These are phyloP conservation scores for Julus scandinavius DNA, from an alignment of 2,888 invertebrate genomes.

Conservation along the genomic window DNA sequence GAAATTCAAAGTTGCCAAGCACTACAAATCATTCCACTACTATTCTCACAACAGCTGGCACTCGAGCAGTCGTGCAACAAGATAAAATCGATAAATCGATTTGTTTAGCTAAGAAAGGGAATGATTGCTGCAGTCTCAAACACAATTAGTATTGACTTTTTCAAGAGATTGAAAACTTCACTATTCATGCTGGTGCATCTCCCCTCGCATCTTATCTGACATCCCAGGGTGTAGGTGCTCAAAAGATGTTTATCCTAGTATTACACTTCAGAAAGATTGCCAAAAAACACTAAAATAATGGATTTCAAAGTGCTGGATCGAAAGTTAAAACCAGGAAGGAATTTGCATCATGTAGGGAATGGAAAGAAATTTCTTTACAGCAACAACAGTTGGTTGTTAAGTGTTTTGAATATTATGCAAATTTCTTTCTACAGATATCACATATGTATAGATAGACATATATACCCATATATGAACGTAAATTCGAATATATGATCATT, in stretches of 20 bases:
- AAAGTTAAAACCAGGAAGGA: background rate
- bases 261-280: background rate
- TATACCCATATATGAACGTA: too few species aligned
- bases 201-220: background rate
- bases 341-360: too few species aligned
- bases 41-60: background rate
- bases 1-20: background rate
- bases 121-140: background rate
- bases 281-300: background rate
- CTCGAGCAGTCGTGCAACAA: background rate
- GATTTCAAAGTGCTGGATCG: background rate
- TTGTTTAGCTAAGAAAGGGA: background rate
- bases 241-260: background rate
- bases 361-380: too few species aligned
- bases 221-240: background rate
- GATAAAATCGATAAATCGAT: slow-evolving; percentile 38
- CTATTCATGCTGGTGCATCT: background rate
- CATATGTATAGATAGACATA: too few species aligned
- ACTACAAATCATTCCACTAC: background rate
- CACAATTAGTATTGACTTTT: slow-evolving; percentile 42
- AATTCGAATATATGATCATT: too few species aligned
- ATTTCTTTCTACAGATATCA: too few species aligned
- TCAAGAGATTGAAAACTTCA: background rate
- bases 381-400: too few species aligned
- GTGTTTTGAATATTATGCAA: too few species aligned